phyloP scores from a whole-genome alignment of 2,113 vertebrate genomes.

The Tupaia tana region DNA sequence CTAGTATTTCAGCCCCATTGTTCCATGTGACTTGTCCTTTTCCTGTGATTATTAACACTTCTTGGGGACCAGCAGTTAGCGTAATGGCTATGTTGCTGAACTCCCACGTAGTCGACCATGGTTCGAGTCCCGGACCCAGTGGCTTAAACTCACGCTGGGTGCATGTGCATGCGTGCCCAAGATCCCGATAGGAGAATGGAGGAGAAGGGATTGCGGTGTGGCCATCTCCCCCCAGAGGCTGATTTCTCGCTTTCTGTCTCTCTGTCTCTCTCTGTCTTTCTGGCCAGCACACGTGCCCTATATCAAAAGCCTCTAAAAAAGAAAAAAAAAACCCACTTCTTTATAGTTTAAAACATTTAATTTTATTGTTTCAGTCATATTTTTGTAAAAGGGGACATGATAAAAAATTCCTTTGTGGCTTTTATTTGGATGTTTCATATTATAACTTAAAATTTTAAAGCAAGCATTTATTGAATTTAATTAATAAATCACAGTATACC shows the following conservation, averaged over 20 bases:
- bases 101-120: too few species aligned
- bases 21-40: background rate
- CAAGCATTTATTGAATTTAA: background rate
- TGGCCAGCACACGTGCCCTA: too few species aligned
- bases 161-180: too few species aligned
- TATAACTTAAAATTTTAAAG: slow-evolving; percentile 26
- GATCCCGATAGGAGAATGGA: too few species aligned
- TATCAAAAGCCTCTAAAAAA: too few species aligned
- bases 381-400: slow-evolving; percentile 11
- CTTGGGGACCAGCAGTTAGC: background rate
- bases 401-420: slow-evolving; percentile 3
- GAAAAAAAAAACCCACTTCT: background rate
- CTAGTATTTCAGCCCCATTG: background rate
- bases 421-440: slow-evolving; percentile 26
- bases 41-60: slow-evolving; percentile 6
- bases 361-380: background rate
- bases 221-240: too few species aligned
- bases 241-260: too few species aligned
- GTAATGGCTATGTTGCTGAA: too few species aligned
- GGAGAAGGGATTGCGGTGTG: too few species aligned
- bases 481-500: background rate
- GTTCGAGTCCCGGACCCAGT: too few species aligned
- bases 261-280: too few species aligned
- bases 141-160: too few species aligned
- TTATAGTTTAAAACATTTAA: slow-evolving; percentile 20